A percentile compares a stretch with the other conserved stretches of the same genome.
phyloP scores from a whole-genome alignment of 2,888 invertebrate species.

The Ophioninae sp. region DNA sequence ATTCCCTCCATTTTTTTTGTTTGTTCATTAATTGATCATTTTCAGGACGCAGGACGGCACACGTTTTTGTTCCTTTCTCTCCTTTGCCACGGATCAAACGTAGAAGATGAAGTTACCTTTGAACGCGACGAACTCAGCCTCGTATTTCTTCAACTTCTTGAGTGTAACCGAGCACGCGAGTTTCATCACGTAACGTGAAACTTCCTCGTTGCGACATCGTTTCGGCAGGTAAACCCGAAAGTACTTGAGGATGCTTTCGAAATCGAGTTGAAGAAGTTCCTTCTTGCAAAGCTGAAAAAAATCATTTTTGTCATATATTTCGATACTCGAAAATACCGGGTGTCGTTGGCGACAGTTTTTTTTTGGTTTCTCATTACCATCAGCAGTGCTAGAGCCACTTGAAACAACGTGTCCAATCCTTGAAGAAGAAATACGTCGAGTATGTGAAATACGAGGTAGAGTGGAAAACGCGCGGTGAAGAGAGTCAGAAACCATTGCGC shows the following conservation, averaged over 20 bases:
- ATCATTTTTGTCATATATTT: neutral
- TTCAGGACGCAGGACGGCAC: conserved; percentile 33
- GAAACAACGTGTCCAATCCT: conserved; percentile 97
- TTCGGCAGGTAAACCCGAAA: conserved; percentile 98
- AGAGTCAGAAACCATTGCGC: conserved; percentile 99
- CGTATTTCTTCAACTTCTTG: conserved; percentile 96
- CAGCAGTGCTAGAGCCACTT: conserved; percentile 96
- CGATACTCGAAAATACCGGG: neutral
- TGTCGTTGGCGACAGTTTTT: neutral
- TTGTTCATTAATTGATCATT: conserved; percentile 18
- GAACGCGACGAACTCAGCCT: conserved; percentile 91
- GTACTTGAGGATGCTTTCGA: conserved; percentile 98
- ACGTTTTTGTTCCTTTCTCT: neutral
- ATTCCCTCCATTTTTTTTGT: conserved; percentile 1
- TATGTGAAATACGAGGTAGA: conserved; percentile 98
- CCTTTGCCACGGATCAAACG: conserved; percentile 70
- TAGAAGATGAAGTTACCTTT: conserved; percentile 85
- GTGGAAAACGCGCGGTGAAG: conserved; percentile 99
- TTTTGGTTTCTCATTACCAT: conserved; percentile 83
- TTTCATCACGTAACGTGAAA: conserved; percentile 93
- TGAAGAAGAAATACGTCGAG: conserved; percentile 97
- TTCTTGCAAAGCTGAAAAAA: conserved; percentile 88
- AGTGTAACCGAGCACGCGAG: conserved; percentile 95
- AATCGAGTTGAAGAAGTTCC: conserved; percentile 95
- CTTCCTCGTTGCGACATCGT: conserved; percentile 95